Evolutionary conservation across 1,140 invertebrate species (phyloP).

Genomic region (Brachionus koreanus): DNA sequence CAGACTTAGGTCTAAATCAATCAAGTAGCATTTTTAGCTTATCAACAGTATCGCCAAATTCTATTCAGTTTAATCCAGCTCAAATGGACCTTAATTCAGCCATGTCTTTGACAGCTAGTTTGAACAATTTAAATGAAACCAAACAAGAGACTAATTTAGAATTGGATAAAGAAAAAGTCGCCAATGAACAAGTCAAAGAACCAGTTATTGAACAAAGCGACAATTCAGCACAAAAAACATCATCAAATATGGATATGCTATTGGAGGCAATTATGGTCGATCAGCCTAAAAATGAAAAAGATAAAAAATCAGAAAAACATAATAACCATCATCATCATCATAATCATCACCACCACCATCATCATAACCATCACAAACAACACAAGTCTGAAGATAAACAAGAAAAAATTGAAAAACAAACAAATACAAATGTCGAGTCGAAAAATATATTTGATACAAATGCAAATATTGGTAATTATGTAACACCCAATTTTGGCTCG

Average conservation of each 20-base stretch:
- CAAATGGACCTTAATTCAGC: slow-evolving; percentile 30
- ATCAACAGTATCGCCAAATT: background rate
- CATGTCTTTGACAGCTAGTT: slow-evolving; percentile 21
- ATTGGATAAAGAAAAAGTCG: background rate
- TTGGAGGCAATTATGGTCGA: slow-evolving; percentile 5
- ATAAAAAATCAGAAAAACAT: background rate
- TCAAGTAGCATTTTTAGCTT: background rate
- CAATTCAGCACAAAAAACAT: background rate
- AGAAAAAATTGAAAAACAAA: background rate
- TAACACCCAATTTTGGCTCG: background rate
- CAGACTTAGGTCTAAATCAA: background rate
- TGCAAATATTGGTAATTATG: background rate
- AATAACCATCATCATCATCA: slow-evolving; percentile 6
- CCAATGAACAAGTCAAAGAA: background rate
- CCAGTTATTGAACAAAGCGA: background rate
- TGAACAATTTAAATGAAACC: background rate
- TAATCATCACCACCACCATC: background rate
- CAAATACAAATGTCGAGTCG: background rate
- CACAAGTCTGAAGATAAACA: background rate
- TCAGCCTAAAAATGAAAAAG: background rate
- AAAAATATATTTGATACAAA: background rate
- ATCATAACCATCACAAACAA: background rate
- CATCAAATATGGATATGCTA: slow-evolving; percentile 14
- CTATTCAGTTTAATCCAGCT: slow-evolving; percentile 7
- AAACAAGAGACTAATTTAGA: background rate